Percentiles rank a stretch among this genome's conserved stretches.
These are phyloP conservation scores for Cladopsammia gracilis DNA, from an alignment of 64 coral and sea anemone species.

Conservation along the genomic window DNA sequence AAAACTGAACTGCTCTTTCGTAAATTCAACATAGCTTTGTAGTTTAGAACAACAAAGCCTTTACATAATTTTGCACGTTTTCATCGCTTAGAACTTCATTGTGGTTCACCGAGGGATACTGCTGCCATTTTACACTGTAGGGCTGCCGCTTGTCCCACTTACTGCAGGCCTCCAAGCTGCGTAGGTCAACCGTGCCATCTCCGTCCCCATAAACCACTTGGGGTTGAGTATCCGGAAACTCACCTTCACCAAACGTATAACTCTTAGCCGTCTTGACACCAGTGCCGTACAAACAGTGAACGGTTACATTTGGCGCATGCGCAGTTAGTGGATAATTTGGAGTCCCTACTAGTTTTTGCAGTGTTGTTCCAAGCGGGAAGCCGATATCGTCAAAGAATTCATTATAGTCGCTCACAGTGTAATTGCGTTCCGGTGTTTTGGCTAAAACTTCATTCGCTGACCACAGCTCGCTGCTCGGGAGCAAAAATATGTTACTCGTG, in stretches of 20 bases:
- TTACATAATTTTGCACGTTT: conserved; percentile 45
- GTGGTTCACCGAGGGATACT: conserved; percentile 72
- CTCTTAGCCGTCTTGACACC: conserved; percentile 55
- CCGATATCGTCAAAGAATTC: conserved; percentile 84
- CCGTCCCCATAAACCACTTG: conserved; percentile 71
- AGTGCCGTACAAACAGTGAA: conserved; percentile 79
- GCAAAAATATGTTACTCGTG: conserved; percentile 75
- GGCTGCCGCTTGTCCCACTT: conserved; percentile 71
- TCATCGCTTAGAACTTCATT: conserved; percentile 61
- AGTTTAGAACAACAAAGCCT: conserved; percentile 40
- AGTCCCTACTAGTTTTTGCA: conserved; percentile 58
- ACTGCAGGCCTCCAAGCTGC: conserved; percentile 74
- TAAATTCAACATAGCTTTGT: neutral
- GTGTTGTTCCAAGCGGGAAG: conserved; percentile 66
- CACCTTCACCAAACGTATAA: conserved; percentile 55
- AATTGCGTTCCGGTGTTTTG: conserved; percentile 59
- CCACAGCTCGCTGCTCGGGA: conserved; percentile 90
- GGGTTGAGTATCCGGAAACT: conserved; percentile 77
- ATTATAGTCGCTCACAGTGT: conserved; percentile 78
- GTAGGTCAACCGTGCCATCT: conserved; percentile 77
- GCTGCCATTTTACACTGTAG: conserved; percentile 20
- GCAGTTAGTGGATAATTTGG: conserved; percentile 58
- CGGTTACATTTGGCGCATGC: conserved; percentile 74
- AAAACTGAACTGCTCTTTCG: too few relatives aligned
- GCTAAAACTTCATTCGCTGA: conserved; percentile 75